Evolutionary conservation across 2,113 vertebrate genomes (phyloP), one percentile per base, ranked within the genome.

Genomic region (Osmerus eperlanus): DNA sequence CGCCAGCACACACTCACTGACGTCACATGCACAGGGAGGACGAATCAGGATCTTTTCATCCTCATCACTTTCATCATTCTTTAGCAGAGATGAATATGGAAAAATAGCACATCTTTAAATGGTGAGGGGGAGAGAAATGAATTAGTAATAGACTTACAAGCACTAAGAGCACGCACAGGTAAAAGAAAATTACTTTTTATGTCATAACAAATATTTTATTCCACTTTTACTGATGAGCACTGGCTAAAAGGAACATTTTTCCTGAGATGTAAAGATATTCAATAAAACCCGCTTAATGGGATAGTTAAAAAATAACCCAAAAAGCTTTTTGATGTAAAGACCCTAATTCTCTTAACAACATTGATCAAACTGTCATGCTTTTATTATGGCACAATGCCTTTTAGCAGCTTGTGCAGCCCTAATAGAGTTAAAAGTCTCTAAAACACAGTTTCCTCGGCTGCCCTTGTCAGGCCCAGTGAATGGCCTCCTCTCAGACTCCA

Each of bases 241-340:
- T 68, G 68, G 90, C 89, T 93, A 93, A 95, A 94, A 90, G 89
- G 90, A 89, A 92, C 89, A 91, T 93, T 93, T 93, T 95, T 91
- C 91, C 89, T 91, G 85, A 90, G 85, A 94, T 91, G 89, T 94
- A 94, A 91, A 94, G 94, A 94, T 95, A 96, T 94, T 95, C 92
- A 95, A 94, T 95, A 93, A 94, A 94, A 94, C 92, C 90, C 89
- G 92, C 94, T 95, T 95, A 96, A 95, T 93, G 93, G 93, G 90
- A 90, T 93, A 94, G 93, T 92, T 61, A 74, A 93, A 94, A 81
- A 67, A 76, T 77, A 81, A 77, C 77, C 76, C 85, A 92, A 93
- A 92, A 91, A 98, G 95, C 95, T 95, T 98, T 98, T 96, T 94
- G 94, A 95, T 97, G 96, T 98, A 94, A 94, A 94, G 93, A 95